Percentiles rank a stretch among this genome's conserved stretches.
These are phyloP conservation scores for Blastobasis adustella DNA, from an alignment of 2,888 invertebrate genomes.

Conservation along the genomic window DNA sequence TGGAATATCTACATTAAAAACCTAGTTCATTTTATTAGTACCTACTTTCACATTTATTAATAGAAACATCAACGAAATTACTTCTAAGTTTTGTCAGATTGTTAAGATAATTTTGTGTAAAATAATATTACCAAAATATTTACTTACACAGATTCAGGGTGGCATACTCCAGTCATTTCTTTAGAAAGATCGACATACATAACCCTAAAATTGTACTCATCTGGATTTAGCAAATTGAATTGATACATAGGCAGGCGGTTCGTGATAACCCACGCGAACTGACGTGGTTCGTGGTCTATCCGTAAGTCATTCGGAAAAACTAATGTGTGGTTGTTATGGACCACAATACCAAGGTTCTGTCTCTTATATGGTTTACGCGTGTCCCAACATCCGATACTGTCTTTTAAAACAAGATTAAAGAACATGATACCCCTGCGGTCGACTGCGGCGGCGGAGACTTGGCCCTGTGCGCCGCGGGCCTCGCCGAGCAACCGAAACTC, in stretches of 20 bases:
- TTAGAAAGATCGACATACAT: slow-evolving; percentile 78
- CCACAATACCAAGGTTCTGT: slow-evolving; percentile 78
- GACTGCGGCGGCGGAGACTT: slow-evolving; percentile 84
- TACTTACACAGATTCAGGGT: slow-evolving; percentile 43
- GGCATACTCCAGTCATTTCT: slow-evolving; percentile 80
- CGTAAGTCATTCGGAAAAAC: slow-evolving; percentile 88
- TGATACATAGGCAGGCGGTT: slow-evolving; percentile 85
- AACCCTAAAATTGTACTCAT: slow-evolving; percentile 83
- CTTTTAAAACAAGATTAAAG: slow-evolving; percentile 85
- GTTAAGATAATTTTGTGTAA: not conserved
- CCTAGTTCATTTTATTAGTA: too few relatives aligned
- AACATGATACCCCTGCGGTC: slow-evolving; percentile 85
- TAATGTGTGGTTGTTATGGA: slow-evolving; percentile 76
- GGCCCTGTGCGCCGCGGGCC: slow-evolving; percentile 77
- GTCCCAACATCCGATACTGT: slow-evolving; percentile 89
- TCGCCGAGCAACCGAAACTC: slow-evolving; percentile 63
- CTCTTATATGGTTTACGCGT: slow-evolving; percentile 82
- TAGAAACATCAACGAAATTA: too few relatives aligned
- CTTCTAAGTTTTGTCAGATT: too few relatives aligned
- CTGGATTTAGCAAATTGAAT: slow-evolving; percentile 78
- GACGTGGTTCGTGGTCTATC: slow-evolving; percentile 81
- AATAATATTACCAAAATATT: not conserved
- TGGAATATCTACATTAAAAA: too few relatives aligned
- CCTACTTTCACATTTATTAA: too few relatives aligned
- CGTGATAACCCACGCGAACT: slow-evolving; percentile 84